phyloP scores from a whole-genome alignment of 2,113 vertebrate species.

The Bambusicola thoracicus region DNA sequence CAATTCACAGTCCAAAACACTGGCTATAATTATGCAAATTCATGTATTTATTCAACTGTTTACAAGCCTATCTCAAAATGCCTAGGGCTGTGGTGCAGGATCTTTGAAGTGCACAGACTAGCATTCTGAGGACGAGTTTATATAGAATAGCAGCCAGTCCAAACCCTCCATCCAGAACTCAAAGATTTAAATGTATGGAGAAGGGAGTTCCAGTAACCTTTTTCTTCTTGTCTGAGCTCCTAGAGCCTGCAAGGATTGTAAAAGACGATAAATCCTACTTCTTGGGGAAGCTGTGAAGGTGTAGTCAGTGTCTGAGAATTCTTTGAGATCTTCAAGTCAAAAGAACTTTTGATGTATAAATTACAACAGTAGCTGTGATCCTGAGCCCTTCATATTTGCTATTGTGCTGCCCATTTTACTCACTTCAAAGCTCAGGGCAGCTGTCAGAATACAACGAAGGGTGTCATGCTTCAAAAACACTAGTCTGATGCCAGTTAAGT shows the following conservation, averaged over 20 bases:
- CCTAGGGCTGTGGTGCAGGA: not conserved
- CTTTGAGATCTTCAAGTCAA: not conserved
- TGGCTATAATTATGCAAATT: not conserved
- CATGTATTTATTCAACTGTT: not conserved
- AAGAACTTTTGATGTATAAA: not conserved
- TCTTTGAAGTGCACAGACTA: not conserved
- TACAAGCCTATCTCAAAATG: not conserved
- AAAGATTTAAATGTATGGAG: not conserved
- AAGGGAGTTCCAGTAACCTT: not conserved
- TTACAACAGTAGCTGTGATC: not conserved
- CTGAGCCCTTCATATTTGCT: not conserved
- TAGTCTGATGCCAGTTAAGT: not conserved
- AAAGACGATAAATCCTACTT: not conserved
- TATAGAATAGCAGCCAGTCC: not conserved
- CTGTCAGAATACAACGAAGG: not conserved
- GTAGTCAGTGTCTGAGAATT: not conserved
- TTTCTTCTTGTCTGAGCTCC: not conserved
- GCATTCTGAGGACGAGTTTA: not conserved
- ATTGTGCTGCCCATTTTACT: not conserved
- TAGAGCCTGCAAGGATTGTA: not conserved
- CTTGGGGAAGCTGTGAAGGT: not conserved
- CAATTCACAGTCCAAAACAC: not conserved
- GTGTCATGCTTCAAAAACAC: not conserved
- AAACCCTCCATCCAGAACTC: not conserved
- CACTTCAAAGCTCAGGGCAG: not conserved